These are phyloP conservation scores for Paraplagusia blochii DNA, from an alignment of 2,113 vertebrate genomes.

Conservation along the genomic window DNA sequence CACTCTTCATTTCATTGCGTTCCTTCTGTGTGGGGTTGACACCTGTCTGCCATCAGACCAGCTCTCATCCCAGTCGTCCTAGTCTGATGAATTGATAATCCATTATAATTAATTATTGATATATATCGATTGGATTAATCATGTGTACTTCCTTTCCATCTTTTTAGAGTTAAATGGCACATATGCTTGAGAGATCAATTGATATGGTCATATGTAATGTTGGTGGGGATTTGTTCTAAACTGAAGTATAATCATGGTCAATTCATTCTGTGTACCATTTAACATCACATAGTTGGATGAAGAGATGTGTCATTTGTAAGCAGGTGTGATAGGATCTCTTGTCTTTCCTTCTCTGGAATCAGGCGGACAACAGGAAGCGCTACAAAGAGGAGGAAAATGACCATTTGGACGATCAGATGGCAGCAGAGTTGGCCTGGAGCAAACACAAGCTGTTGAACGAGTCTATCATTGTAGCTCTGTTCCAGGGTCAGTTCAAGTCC, in stretches of 20 bases:
- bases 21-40: constrained; percentile 46
- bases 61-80: constrained; percentile 19
- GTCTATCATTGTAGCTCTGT: constrained; percentile 93
- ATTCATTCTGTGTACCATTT: background rate
- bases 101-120: constrained; percentile 28
- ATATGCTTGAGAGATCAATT: too few species aligned
- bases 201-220: too few species aligned
- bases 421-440: constrained; percentile 90
- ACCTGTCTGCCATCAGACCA: constrained; percentile 29
- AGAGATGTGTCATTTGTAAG: background rate
- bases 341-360: constrained; percentile 12
- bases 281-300: background rate
- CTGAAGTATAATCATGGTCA: background rate
- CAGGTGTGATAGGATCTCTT: background rate
- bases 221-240: background rate
- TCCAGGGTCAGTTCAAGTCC: constrained; percentile 98
- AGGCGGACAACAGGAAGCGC: constrained; percentile 94
- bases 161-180: too few species aligned
- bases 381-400: constrained; percentile 94
- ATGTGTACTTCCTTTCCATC: too few species aligned
- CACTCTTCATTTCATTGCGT: constrained; percentile 46
- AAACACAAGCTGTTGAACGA: constrained; percentile 96
- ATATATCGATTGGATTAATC: constrained; percentile 24
- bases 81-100: constrained; percentile 23
- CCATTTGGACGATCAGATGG: constrained; percentile 85